Evolutionary conservation across 1,140 invertebrate species (phyloP).

Genomic region (Aphaenogaster ashmeadi): DNA sequence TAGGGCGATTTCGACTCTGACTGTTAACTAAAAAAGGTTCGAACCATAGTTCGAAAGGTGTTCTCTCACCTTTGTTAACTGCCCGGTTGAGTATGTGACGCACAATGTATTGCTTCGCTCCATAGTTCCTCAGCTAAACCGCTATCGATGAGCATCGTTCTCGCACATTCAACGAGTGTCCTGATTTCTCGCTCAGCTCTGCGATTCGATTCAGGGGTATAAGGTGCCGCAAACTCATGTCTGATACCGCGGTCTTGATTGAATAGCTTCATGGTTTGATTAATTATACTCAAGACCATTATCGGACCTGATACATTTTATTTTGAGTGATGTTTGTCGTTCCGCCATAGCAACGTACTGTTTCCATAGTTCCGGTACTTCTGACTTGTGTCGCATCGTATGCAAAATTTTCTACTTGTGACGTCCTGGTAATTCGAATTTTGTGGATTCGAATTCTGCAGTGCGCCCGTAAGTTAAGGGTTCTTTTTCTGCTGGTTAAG

Average conservation of each 20-base stretch:
- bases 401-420: too few species aligned
- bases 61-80: neutral
- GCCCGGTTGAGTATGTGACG: neutral
- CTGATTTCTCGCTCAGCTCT: conserved; percentile 82
- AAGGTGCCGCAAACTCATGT: conserved; percentile 45
- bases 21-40: too few species aligned
- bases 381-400: neutral
- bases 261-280: neutral
- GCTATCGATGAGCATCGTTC: conserved; percentile 38
- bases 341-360: neutral
- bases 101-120: conserved; percentile 46
- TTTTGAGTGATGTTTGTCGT: neutral
- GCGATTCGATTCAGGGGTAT: conserved; percentile 83
- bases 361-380: neutral
- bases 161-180: conserved; percentile 45
- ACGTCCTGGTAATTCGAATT: too few species aligned
- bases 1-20: too few species aligned
- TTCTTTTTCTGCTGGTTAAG: too few species aligned
- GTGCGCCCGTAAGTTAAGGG: too few species aligned
- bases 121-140: conserved; percentile 54
- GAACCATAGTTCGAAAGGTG: neutral
- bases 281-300: neutral
- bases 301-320: conserved; percentile 2
- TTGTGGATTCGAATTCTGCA: too few species aligned
- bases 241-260: neutral